Evolutionary conservation across 1,140 invertebrate genomes (phyloP).

Genomic region (Bombus superbus): DNA sequence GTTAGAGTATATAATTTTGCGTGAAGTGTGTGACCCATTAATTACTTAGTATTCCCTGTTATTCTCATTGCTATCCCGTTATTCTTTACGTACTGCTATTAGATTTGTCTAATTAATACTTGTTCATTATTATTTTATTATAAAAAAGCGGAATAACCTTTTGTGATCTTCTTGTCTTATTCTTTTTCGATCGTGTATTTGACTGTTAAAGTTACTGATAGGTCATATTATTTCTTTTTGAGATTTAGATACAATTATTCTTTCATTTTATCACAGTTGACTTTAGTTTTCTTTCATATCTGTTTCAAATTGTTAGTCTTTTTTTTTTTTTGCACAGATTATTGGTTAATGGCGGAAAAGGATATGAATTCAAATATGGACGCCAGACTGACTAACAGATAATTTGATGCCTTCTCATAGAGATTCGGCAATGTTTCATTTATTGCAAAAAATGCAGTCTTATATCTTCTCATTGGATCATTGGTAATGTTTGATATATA

Average conservation of each 20-base stretch:
- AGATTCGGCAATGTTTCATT: not conserved
- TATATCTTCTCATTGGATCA: not conserved
- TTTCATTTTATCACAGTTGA: too few relatives aligned
- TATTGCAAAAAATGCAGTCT: not conserved
- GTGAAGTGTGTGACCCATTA: not conserved
- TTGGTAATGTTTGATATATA: not conserved
- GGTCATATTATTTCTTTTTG: too few relatives aligned
- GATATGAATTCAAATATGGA: not conserved
- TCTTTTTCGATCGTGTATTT: too few relatives aligned
- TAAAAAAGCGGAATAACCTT: too few relatives aligned
- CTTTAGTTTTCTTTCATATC: too few relatives aligned
- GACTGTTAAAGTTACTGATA: too few relatives aligned
- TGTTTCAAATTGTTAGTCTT: too few relatives aligned
- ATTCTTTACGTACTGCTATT: not conserved
- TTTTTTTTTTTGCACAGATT: too few relatives aligned
- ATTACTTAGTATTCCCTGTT: not conserved
- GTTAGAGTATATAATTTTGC: not conserved
- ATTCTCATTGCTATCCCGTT: not conserved
- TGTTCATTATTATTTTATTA: too few relatives aligned
- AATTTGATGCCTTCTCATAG: not conserved
- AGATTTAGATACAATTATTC: too few relatives aligned
- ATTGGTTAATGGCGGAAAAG: too few relatives aligned
- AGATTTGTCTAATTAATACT: not conserved
- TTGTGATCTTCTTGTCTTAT: too few relatives aligned
- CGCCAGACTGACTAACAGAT: not conserved